Evolutionary conservation across 1,140 invertebrate species (phyloP), one percentile per base, ranked within the genome.

Genomic region (Polypedilum vanderplanki): DNA sequence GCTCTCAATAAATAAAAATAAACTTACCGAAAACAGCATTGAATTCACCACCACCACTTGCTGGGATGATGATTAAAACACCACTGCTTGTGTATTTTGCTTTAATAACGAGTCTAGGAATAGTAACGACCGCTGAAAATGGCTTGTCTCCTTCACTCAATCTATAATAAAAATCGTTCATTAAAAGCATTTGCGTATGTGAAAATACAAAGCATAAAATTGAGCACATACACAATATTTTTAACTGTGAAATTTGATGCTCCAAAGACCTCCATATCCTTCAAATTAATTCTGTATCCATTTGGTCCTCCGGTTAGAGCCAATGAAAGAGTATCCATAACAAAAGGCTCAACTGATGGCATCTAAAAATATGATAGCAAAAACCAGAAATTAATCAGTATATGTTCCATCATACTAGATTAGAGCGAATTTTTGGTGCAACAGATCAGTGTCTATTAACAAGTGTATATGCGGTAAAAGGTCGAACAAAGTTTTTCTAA

Each of bases 1-100:
- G 5, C 24, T 33, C 24, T n/a, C n/a, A n/a, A 33, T 33, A 5
- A 5, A 33, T 3, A 33, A 33, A 33, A 33, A 5, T 33, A 33
- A 33, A 33, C 77, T 79, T 80, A 87, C 86, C 86, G 77, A 91
- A 89, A 65, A 84, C 81, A 15, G 87, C 89, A 78, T 90, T 86
- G 79, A 91, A 91, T 1, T 88, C 89, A 40, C 90, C 90, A 75
- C 88, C 89, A 73, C 90, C 90, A 77, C 87, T 89, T 4, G 90
- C 90, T 10, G 90, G 90, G 46, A 91, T 83, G 74, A 91, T 90
- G 74, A 91, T 85, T 22, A 91, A 80, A 4, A 91, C 86, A 0
- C 90, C 90, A 74, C 87, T 88, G 78, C 90, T 90, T n/a, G 86
- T 86, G 81, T 91, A 91, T 78, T 87, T 87, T 1, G 90, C 86